Evolutionary conservation across 2,113 vertebrate genomes (phyloP).

Genomic region (Aptenodytes patagonicus): DNA sequence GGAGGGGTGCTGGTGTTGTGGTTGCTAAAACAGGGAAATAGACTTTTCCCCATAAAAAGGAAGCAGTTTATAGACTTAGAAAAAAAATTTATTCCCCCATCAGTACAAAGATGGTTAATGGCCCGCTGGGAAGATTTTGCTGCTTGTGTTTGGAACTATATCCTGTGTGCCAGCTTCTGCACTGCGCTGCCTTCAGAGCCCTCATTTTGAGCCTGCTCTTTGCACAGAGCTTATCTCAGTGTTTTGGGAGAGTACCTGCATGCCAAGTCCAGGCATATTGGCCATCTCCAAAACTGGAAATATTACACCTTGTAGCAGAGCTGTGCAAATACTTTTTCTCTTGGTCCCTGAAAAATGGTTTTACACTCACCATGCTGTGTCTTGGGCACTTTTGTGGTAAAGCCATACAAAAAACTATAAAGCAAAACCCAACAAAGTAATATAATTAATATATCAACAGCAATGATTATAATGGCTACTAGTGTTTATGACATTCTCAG

Average conservation of each 20-base stretch:
- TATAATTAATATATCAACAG: not conserved
- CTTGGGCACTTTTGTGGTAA: not conserved
- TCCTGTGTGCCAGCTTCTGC: not conserved
- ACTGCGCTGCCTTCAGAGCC: not conserved
- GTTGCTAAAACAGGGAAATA: conserved; percentile 20
- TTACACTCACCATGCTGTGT: not conserved
- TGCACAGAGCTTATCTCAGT: not conserved
- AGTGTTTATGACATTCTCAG: not conserved
- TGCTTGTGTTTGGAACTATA: not conserved
- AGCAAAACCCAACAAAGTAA: not conserved
- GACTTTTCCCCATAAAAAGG: not conserved
- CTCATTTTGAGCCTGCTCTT: not conserved
- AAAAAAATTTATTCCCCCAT: not conserved
- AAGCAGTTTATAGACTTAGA: not conserved
- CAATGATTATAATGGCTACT: not conserved
- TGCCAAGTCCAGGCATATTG: too few species aligned
- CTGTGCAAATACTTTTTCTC: not conserved
- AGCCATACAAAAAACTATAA: not conserved
- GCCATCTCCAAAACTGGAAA: not conserved
- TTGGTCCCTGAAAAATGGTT: not conserved
- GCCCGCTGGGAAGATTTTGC: not conserved
- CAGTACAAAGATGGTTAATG: not conserved
- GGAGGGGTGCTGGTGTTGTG: not conserved
- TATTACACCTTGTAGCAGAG: not conserved
- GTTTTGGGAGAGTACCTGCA: not conserved